Base-by-base conservation (phyloP, 2,888 invertebrate species). In the Tuta absoluta region DNA sequence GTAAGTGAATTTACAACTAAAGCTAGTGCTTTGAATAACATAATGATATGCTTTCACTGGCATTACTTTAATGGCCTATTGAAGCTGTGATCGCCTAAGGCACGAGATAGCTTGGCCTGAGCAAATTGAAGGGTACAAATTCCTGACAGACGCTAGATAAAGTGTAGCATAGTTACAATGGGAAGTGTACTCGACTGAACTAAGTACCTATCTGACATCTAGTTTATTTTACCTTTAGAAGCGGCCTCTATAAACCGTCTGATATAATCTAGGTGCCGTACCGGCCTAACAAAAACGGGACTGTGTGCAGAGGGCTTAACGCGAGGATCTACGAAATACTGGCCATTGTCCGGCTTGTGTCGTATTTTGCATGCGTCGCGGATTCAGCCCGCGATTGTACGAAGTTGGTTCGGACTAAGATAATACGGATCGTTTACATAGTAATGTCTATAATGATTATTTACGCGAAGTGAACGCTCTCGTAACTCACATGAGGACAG, bases 1-100 rank as follows among this genome's bases (percentile, higher is more conserved):
- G 17, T 45, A 60, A 60, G 60, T 45, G 48, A 60, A 48, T 48
- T 24, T 17, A 45, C 23, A 8, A 60, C 17, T 45, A 38, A 17
- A 14, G 24, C 14, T 19, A 37, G 21, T 21, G 38, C 41, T 38
- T 41, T 23, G 14, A 17, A 17, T 37, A 17, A 41, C 38, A 12
- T 60, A 60, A 61, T 61, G 49, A 61, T 61, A 61, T 33, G 61
- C 61, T 61, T 61, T 61, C 61, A 61, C 49, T 49, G 21, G 14
- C 24, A 17, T 61, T 61, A 49, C 33, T 60, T 45, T 60, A 48
- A 23, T 24, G 33, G 60, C n/a, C 41, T 48, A 23, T 60, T n/a
- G 60, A 45, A 59, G 37, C 59, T 21, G 41, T 21, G 41, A 12
- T 38, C 59, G 45, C 60, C 60, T n/a, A 28, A n/a, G 60, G 60